A percentile compares a stretch with the other conserved stretches of the same genome.
Conservation (phyloP, 2,888 invertebrate genomes). For the Leucania comma region DNA sequence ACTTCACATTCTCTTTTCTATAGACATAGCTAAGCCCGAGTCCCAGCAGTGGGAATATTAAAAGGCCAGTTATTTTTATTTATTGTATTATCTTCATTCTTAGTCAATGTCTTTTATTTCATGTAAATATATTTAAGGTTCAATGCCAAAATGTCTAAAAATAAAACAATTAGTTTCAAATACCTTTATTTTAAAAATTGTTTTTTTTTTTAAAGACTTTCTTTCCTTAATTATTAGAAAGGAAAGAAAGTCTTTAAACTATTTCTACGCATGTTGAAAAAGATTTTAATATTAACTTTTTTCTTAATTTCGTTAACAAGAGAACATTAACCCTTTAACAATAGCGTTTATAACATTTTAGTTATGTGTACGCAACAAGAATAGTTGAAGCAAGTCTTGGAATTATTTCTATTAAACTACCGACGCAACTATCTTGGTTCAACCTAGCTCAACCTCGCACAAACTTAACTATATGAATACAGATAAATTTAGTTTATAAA, state of each 20-base stretch:
- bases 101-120: background rate
- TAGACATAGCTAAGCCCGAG: no score
- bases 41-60: no score
- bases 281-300: no score
- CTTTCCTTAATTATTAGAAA: no score
- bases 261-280: no score
- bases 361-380: conserved; percentile 26
- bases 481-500: background rate
- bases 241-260: no score
- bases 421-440: conserved; percentile 35
- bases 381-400: conserved; percentile 39
- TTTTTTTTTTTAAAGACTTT: no score
- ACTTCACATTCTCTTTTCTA: no score
- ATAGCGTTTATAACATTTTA: conserved; percentile 35
- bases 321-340: background rate
- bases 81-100: conserved; percentile 11
- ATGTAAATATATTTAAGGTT: background rate
- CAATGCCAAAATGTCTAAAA: background rate
- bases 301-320: background rate
- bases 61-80: no score
- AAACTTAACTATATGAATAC: background rate
- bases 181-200: no score
- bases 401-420: conserved; percentile 45
- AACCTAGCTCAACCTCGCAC: conserved; percentile 24
- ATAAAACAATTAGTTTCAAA: no score